These are phyloP conservation scores for Ariopsis seemanni DNA, from an alignment of 2,113 vertebrate genomes.

Conservation along the genomic window DNA sequence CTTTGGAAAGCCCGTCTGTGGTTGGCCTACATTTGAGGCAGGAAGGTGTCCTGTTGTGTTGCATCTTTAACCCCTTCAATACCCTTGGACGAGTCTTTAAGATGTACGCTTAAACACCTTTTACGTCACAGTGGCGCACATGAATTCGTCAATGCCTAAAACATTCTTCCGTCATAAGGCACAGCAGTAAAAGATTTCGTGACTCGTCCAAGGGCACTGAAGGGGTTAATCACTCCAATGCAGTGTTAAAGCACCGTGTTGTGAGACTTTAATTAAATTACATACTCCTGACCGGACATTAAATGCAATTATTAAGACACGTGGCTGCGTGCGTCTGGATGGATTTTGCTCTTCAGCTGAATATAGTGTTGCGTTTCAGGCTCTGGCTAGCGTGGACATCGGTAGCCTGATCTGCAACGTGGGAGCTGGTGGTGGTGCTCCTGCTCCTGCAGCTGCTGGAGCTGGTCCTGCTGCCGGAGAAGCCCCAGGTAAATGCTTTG, in stretches of 20 bases:
- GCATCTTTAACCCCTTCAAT: no score
- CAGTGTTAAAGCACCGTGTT: background rate
- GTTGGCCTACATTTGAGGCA: background rate
- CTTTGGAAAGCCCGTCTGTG: background rate
- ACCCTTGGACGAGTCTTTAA: no score
- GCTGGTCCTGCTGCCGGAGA: conserved; percentile 66
- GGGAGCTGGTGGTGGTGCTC: conserved; percentile 84
- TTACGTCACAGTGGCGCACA: no score
- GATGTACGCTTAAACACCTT: no score
- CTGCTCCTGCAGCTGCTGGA: conserved; percentile 71
- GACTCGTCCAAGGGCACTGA: no score
- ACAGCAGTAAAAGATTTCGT: no score
- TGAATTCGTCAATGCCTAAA: no score
- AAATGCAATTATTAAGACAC: background rate
- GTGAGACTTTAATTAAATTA: background rate
- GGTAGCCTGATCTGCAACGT: conserved; percentile 93
- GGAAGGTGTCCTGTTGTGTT: background rate
- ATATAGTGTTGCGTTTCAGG: conserved; percentile 65
- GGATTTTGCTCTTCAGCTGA: background rate
- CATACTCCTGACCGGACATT: no score
- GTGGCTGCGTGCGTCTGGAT: background rate
- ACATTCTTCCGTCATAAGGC: no score
- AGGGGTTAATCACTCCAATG: background rate
- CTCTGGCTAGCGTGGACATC: conserved; percentile 86
- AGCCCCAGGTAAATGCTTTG: conserved; percentile 77